Conservation (phyloP, 2,797 vertebrate genomes). For the Fratercula arctica region DNA sequence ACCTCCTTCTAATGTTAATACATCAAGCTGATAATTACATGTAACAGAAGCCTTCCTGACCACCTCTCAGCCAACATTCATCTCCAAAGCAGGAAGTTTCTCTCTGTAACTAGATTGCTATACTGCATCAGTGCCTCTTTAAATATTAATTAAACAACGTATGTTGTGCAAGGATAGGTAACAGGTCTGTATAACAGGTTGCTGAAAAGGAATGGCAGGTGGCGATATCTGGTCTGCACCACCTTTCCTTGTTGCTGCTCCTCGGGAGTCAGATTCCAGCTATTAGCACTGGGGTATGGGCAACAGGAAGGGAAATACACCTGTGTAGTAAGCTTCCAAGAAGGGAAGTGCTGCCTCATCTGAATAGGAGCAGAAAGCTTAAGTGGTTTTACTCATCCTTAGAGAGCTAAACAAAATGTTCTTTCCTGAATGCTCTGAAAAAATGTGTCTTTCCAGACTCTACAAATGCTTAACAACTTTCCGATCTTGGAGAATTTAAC, state of each 20-base stretch:
- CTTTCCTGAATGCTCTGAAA: not conserved
- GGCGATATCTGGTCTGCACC: not conserved
- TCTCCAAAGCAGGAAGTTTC: slow-evolving; percentile 16
- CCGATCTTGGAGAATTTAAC: not conserved
- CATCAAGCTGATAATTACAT: not conserved
- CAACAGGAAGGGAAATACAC: not conserved
- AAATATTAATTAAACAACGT: not conserved
- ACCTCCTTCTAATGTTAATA: not conserved
- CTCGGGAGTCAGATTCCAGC: not conserved
- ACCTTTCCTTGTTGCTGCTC: not conserved
- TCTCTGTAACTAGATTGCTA: not conserved
- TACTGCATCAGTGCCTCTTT: not conserved
- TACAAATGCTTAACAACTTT: not conserved
- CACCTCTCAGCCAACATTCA: not conserved
- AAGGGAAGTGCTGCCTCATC: not conserved
- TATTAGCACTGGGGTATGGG: not conserved
- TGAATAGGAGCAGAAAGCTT: not conserved
- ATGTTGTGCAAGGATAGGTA: not conserved
- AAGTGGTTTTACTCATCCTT: not conserved
- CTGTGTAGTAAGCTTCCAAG: not conserved
- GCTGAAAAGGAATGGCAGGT: not conserved
- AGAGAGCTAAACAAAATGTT: not conserved
- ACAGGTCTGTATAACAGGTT: not conserved
- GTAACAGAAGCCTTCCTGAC: not conserved
- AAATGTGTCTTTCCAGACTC: not conserved